These are phyloP conservation scores for Lagenorhynchus albirostris DNA, from an alignment of 2,113 vertebrate genomes.

Conservation along the genomic window DNA sequence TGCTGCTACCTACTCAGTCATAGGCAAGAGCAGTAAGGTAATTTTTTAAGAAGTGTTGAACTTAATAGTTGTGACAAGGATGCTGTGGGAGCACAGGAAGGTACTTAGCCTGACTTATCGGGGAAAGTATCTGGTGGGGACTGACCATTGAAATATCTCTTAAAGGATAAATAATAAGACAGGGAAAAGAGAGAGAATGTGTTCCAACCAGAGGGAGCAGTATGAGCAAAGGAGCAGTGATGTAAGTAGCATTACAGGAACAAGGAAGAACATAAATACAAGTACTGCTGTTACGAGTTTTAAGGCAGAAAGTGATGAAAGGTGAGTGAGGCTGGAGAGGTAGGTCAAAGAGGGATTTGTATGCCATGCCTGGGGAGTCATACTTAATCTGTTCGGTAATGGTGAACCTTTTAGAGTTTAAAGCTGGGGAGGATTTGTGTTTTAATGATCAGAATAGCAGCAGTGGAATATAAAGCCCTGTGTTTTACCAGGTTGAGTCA, in stretches of 20 bases:
- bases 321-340: background rate
- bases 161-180: background rate
- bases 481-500: background rate
- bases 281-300: background rate
- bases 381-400: background rate
- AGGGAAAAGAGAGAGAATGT: background rate
- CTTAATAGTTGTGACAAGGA: background rate
- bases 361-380: background rate
- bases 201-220: background rate
- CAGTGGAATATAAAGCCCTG: background rate
- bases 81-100: background rate
- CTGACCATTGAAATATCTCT: background rate
- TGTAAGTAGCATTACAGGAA: background rate
- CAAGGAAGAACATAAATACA: background rate
- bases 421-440: background rate
- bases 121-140: background rate
- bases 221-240: background rate
- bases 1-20: background rate
- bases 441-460: constrained; percentile 3
- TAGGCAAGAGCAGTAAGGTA: background rate
- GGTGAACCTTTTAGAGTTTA: background rate
- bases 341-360: background rate
- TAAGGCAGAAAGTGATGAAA: background rate
- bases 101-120: background rate
- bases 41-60: background rate